Conservation (phyloP, 2,888 invertebrate genomes). For the Volucella zonaria region DNA sequence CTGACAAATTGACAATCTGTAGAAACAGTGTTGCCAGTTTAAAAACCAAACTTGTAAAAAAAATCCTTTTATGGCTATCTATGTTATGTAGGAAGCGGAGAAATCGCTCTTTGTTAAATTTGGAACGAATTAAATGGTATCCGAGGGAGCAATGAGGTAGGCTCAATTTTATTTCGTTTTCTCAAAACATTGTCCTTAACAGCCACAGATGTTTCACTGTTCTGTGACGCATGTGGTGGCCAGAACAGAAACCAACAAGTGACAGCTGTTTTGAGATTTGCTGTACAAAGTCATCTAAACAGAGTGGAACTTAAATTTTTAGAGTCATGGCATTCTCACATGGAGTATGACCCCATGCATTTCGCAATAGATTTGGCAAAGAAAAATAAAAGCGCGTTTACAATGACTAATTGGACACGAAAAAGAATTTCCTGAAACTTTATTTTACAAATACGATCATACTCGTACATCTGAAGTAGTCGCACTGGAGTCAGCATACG, state of each 20-base stretch:
- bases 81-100: constrained; percentile 27
- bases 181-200: constrained; percentile 18
- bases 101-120: constrained; percentile 3
- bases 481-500: no score
- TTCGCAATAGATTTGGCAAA: not conserved
- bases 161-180: constrained; percentile 28
- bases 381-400: constrained; percentile 5
- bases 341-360: not conserved
- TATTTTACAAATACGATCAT: no score
- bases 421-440: no score
- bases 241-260: constrained; percentile 20
- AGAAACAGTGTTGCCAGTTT: no score
- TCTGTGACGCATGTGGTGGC: constrained; percentile 13
- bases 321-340: constrained; percentile 2
- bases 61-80: no score
- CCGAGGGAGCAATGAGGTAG: constrained; percentile 24
- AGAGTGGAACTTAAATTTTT: not conserved
- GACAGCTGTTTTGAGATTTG: constrained; percentile 13
- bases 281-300: constrained; percentile 12
- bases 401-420: no score
- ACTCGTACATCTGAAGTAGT: no score
- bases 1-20: no score
- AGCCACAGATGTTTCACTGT: no score
- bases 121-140: constrained; percentile 11
- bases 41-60: no score